Conservation (phyloP, 1,140 invertebrate genomes). For the Trachymyrmex cornetzi region DNA sequence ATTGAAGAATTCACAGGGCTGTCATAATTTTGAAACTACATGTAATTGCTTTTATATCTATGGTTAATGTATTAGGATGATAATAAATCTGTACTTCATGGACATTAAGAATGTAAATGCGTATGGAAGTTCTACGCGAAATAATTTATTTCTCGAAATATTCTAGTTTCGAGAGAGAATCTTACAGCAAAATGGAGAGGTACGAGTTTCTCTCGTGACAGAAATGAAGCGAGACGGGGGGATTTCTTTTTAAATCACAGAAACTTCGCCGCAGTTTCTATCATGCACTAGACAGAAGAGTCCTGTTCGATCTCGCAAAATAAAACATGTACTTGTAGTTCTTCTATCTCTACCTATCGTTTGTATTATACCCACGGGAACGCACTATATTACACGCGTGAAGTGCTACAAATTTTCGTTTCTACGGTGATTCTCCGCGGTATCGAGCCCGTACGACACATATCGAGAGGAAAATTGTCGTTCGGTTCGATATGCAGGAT, state of each 20-base stretch:
- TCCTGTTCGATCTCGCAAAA: slow-evolving; percentile 54
- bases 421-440: slow-evolving; percentile 30
- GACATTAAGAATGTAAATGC: background rate
- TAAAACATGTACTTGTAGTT: slow-evolving; percentile 39
- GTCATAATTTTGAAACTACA: background rate
- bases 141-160: slow-evolving; percentile 57
- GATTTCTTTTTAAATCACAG: slow-evolving; percentile 39
- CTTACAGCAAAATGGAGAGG: slow-evolving; percentile 19
- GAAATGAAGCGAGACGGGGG: slow-evolving; percentile 31
- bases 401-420: slow-evolving; percentile 49
- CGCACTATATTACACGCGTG: slow-evolving; percentile 31
- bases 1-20: background rate
- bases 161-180: slow-evolving; percentile 24
- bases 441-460: background rate
- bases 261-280: slow-evolving; percentile 16
- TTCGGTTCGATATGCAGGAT: slow-evolving; percentile 44
- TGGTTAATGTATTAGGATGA: background rate
- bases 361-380: slow-evolving; percentile 29
- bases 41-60: too few relatives aligned
- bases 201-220: background rate
- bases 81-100: slow-evolving; percentile 8
- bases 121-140: background rate
- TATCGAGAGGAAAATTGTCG: slow-evolving; percentile 49
- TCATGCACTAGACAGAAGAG: background rate
- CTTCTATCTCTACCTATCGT: background rate